Base-by-base conservation (phyloP, 2,888 invertebrate species). In the Seira musarum region DNA sequence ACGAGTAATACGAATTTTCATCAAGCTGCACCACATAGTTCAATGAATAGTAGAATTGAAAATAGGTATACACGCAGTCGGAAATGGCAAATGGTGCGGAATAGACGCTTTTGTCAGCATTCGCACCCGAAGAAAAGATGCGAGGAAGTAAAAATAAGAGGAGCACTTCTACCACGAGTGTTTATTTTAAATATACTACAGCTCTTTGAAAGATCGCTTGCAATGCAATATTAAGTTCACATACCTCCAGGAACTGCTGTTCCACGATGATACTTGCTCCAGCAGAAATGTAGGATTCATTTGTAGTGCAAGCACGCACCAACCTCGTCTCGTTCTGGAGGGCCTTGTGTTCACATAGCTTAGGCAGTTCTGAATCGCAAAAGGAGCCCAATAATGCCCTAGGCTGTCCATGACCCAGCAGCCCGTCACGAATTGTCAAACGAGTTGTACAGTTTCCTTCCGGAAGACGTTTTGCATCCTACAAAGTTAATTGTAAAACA, bases 291-390 rank as follows among this genome's bases (percentile, higher is more conserved):
- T 96, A 96, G 85, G 95, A 95, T 89, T 96, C 96, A 53, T 94
- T 92, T 13, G 92, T 90, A 63, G 93, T 92, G 88, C 96, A 96
- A 0, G 95, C 95, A 60, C 96, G 91, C 13, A 95, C 95, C 60
- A 92, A 90, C 83, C 95, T 92, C 13, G 93, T 93, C 0, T 92
- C 90, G 88, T 94, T 94, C 40, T 40, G 40, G 0, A 94, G 90
- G 1, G 94, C 92, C 15, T 93, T 93, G 87, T 96, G 95, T 84
- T 95, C 95, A 89, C 96, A 96, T 69, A 96, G 90, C 86, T 93
- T 92, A 2, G 96, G 96, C 64, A 94, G 92, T 86, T 93, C 93
- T 91, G 90, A 89, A 67, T 94, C 94, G 88, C 94, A 94, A 89
- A 92, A 93, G 87, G 93, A 93, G 66, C 93, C 93, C 85, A 94